Evolutionary conservation across 2,888 invertebrate genomes (phyloP).

Genomic region (Andrena dorsata): DNA sequence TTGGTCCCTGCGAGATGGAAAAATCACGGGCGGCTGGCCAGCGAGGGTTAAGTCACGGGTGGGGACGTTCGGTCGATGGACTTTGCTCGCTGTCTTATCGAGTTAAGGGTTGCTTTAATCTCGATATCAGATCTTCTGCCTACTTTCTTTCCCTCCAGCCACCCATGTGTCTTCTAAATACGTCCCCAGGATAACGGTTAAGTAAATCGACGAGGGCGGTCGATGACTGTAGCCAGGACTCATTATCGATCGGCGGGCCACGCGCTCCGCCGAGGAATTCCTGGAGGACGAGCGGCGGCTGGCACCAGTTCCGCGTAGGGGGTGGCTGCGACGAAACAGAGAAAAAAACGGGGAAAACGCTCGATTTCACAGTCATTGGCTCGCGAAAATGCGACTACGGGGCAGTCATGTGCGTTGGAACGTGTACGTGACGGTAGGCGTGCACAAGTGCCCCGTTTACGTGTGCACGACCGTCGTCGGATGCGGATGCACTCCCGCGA

Average conservation of each 20-base stretch:
- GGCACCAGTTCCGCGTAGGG: constrained; percentile 52
- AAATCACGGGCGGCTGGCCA: constrained; percentile 35
- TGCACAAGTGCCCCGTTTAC: constrained; percentile 62
- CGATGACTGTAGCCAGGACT: constrained; percentile 21
- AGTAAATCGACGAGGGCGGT: constrained; percentile 11
- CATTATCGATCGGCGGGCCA: constrained; percentile 47
- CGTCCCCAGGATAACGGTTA: no score
- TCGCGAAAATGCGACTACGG: constrained; percentile 71
- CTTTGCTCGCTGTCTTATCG: neutral
- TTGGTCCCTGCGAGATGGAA: constrained; percentile 14
- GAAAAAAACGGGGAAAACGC: constrained; percentile 69
- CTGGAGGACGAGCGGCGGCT: neutral
- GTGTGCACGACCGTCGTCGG: constrained; percentile 54
- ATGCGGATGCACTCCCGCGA: constrained; percentile 58
- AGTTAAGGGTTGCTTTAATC: neutral
- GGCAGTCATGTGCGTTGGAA: constrained; percentile 72
- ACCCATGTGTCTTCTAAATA: no score
- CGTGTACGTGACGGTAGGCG: constrained; percentile 57
- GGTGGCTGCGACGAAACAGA: constrained; percentile 52
- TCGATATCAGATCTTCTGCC: neutral
- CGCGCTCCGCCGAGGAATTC: constrained; percentile 33
- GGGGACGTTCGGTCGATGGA: neutral
- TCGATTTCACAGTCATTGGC: constrained; percentile 78
- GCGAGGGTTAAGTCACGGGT: constrained; percentile 7
- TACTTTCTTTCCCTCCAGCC: no score